phyloP scores from a whole-genome alignment of 2,888 invertebrate species.

The Plemyria rubiginata region DNA sequence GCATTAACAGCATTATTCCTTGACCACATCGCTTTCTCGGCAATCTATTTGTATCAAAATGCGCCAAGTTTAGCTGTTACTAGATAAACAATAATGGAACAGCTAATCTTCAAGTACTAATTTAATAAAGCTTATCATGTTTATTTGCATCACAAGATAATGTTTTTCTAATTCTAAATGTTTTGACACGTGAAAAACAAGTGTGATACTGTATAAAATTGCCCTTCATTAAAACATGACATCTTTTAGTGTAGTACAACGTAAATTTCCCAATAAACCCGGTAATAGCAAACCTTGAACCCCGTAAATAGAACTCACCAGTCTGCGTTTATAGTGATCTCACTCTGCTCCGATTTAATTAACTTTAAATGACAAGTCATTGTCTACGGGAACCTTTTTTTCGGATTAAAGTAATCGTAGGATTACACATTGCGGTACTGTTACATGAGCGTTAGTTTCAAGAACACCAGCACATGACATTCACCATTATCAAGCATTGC shows the following conservation, averaged over 20 bases:
- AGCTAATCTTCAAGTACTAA: conserved; percentile 71
- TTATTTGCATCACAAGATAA: conserved; percentile 67
- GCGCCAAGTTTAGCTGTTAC: conserved; percentile 74
- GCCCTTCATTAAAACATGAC: conserved; percentile 9
- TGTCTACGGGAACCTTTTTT: conserved; percentile 39
- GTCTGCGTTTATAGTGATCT: conserved; percentile 35
- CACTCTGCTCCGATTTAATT: conserved; percentile 35
- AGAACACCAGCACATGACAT: conserved; percentile 76
- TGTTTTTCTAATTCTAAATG: conserved; percentile 22
- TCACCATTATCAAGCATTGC: conserved; percentile 79
- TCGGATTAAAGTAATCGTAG: conserved; percentile 39
- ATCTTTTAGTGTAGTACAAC: conserved; percentile 11
- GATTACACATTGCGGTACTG: conserved; percentile 38
- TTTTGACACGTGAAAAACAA: conserved; percentile 8
- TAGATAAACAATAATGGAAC: conserved; percentile 40
- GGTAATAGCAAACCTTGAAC: conserved; percentile 47
- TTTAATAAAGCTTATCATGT: conserved; percentile 70
- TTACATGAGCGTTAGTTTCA: conserved; percentile 50
- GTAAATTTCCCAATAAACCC: conserved; percentile 35
- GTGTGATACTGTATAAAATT: conserved; percentile 1
- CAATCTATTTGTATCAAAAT: conserved; percentile 61
- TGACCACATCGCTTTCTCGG: conserved; percentile 80
- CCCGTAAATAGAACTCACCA: conserved; percentile 41
- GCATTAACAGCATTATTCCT: conserved; percentile 74
- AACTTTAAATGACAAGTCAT: conserved; percentile 45